Evolutionary conservation across 2,888 invertebrate genomes (phyloP).

Genomic region (Anagyrus pseudococci): DNA sequence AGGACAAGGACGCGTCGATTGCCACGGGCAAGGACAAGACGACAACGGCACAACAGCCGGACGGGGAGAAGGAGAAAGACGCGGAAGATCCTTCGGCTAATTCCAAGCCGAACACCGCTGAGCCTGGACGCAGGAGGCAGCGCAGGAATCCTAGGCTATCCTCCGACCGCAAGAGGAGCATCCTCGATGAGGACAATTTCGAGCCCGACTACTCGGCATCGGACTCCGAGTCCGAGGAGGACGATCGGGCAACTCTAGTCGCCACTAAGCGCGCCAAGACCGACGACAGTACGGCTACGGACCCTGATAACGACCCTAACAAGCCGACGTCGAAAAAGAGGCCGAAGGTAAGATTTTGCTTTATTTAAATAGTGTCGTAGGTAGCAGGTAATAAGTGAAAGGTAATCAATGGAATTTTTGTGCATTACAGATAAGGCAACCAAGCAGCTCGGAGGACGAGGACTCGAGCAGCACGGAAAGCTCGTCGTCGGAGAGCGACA

Average conservation of each 20-base stretch:
- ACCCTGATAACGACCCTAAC: slow-evolving; percentile 50
- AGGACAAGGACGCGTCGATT: slow-evolving; percentile 54
- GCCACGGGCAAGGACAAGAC: slow-evolving; percentile 44
- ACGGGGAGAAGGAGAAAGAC: slow-evolving; percentile 27
- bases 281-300: slow-evolving; percentile 45
- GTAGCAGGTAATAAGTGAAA: not conserved
- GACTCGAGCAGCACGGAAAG: slow-evolving; percentile 63
- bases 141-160: slow-evolving; percentile 59
- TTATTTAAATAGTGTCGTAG: not conserved
- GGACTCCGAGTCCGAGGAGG: slow-evolving; percentile 70
- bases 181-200: slow-evolving; percentile 76
- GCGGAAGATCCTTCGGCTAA: not conserved
- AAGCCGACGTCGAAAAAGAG: slow-evolving; percentile 59
- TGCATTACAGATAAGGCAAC: slow-evolving; percentile 11
- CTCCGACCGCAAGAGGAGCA: slow-evolving; percentile 71
- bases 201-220: slow-evolving; percentile 78
- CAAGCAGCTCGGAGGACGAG: slow-evolving; percentile 65
- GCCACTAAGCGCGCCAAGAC: slow-evolving; percentile 49
- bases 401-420: not conserved
- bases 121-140: slow-evolving; percentile 24
- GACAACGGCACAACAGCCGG: too few relatives aligned
- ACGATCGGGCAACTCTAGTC: slow-evolving; percentile 45
- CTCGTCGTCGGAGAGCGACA: slow-evolving; percentile 62
- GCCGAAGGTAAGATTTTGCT: slow-evolving; percentile 55
- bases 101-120: not conserved